Evolutionary conservation across 2,888 invertebrate genomes (phyloP), one percentile per base, ranked within the genome.

Genomic region (Antheraea yamamai): DNA sequence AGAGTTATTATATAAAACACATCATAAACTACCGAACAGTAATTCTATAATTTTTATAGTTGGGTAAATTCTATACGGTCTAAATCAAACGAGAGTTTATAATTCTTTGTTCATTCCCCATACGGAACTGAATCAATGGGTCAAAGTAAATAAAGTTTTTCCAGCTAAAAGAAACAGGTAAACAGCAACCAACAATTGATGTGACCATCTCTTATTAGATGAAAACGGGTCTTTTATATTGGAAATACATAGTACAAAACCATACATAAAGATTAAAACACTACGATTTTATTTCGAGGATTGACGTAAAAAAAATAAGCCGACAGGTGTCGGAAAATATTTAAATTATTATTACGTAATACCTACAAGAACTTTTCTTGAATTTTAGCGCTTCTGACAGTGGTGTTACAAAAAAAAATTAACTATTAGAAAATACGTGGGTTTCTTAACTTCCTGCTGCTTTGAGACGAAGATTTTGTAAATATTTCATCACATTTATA

Each of bases 111-210:
- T 89, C 90, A 91, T 93, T 91, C 91, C 89, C 91, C 89, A 92
- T 90, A 86, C 90, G 82, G 88, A 88, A 92, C 89, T 90, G 90
- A 92, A 88, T 89, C 91, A 92, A 94, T 94, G 90, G 90, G 85
- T 88, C 86, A 85, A 87, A 91, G 88, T 88, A 92, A 94, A 94
- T 93, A 93, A 84, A 90, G 86, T 91, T 92, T 89, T 90, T 92
- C 90, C 84, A 92, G 91, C 92, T 91, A 91, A 89, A 93, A 92
- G 91, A 90, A 91, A 92, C 92, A 93, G 93, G 94, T 92, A 93
- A 91, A 90, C 90, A 91, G 68, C 73, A 12, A 52, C 70, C 66
- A 58, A 75, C 75, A 70, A 75, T 78, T 79, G 78, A 82, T 39
- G 61, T 58, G 73, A 39, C 73, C 58, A 73, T n/a, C n/a, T 70